phyloP scores from a whole-genome alignment of 2,888 invertebrate species.

The Allygus modestus region DNA sequence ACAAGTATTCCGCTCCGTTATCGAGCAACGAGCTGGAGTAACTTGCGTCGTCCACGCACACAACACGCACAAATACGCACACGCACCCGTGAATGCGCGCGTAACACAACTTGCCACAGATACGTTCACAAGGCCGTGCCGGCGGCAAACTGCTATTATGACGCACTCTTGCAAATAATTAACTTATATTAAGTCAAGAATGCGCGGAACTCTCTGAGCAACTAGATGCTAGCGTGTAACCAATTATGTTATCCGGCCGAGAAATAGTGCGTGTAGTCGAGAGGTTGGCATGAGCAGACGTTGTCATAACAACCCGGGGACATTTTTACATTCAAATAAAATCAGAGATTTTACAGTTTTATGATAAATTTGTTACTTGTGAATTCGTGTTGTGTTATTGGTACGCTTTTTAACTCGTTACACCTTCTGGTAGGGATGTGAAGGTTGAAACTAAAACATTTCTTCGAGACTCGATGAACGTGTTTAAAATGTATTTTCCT shows the following conservation, averaged over 20 bases:
- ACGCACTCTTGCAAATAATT: slow-evolving; percentile 22
- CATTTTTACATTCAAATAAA: no score
- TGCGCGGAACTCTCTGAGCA: slow-evolving; percentile 1
- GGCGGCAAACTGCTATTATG: neutral
- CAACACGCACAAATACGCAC: slow-evolving; percentile 6
- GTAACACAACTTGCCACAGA: no score
- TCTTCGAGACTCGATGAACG: no score
- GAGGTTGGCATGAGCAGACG: no score
- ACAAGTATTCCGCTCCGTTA: slow-evolving; percentile 52
- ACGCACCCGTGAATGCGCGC: neutral
- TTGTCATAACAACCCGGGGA: no score
- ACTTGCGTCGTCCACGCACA: neutral
- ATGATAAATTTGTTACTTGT: no score
- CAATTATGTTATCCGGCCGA: slow-evolving; percentile 10
- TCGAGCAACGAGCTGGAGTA: slow-evolving; percentile 18
- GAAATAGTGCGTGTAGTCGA: neutral
- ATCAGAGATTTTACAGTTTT: no score
- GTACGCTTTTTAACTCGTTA: no score
- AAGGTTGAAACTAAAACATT: no score
- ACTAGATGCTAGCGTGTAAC: slow-evolving; percentile 28
- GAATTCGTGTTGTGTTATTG: no score
- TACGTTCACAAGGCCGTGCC: neutral
- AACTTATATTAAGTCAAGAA: slow-evolving; percentile 47
- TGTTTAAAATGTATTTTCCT: no score
- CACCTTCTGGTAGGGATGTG: no score